phyloP scores from a whole-genome alignment of 1,140 invertebrate species.

The Mya arenaria region DNA sequence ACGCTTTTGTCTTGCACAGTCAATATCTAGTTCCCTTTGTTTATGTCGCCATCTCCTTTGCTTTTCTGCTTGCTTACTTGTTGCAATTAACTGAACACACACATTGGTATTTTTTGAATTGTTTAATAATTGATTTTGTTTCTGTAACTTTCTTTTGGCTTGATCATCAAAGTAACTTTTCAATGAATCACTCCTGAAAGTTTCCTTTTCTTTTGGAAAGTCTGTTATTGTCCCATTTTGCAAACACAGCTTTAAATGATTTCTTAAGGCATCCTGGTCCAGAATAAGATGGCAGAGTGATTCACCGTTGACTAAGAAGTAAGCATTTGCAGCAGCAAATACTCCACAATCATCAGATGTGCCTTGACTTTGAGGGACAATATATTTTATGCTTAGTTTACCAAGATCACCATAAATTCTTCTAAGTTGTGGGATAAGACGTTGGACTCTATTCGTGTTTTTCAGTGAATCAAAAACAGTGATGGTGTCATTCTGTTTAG shows the following conservation, averaged over 20 bases:
- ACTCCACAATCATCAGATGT: slow-evolving; percentile 10
- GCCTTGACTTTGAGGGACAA: slow-evolving; percentile 22
- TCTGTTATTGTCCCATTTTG: neutral
- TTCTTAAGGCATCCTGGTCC: neutral
- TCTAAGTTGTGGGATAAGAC: neutral
- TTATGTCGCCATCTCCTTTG: too few relatives aligned
- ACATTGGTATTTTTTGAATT: too few relatives aligned
- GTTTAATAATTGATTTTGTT: slow-evolving; percentile 10
- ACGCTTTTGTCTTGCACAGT: too few relatives aligned
- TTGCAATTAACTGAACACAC: too few relatives aligned
- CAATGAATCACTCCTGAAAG: neutral
- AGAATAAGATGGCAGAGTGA: neutral
- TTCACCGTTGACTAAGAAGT: neutral
- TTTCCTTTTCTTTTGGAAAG: neutral
- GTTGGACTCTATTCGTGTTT: neutral
- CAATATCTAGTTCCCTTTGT: too few relatives aligned
- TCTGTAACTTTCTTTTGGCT: neutral
- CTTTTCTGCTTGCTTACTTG: too few relatives aligned
- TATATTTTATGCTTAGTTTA: neutral
- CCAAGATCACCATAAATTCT: neutral
- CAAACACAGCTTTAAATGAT: neutral
- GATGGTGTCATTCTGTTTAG: neutral
- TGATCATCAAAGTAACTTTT: slow-evolving; percentile 1
- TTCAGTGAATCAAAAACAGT: neutral
- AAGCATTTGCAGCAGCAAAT: slow-evolving; percentile 19